Conservation (phyloP, 2,113 vertebrate genomes). For the Leucopternis melanops region DNA sequence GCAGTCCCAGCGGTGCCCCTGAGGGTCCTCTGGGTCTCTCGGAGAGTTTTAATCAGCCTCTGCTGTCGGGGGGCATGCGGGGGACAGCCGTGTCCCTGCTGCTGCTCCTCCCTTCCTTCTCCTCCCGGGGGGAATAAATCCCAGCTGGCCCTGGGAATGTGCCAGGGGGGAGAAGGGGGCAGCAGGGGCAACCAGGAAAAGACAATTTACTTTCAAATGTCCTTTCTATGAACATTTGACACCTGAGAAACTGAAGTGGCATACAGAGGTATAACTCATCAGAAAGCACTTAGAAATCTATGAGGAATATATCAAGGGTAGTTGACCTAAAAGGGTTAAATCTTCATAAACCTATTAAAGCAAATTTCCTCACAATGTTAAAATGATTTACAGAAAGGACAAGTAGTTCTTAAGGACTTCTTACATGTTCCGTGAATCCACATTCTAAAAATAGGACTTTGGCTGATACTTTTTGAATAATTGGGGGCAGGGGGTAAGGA, state of each 20-base stretch:
- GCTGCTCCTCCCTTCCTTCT: not conserved
- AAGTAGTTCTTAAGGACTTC: not conserved
- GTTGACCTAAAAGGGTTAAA: not conserved
- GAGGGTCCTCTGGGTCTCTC: not conserved
- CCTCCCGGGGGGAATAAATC: not conserved
- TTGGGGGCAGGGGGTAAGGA: not conserved
- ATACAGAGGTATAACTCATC: not conserved
- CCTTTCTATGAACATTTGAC: not conserved
- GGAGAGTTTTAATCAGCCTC: not conserved
- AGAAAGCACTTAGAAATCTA: not conserved
- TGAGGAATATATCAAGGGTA: not conserved
- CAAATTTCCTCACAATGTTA: not conserved
- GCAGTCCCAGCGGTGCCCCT: not conserved
- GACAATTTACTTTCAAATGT: not conserved
- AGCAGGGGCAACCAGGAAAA: not conserved
- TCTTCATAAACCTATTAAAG: not conserved
- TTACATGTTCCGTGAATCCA: not conserved
- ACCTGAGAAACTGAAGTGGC: not conserved
- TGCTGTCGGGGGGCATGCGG: not conserved
- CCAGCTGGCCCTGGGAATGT: not conserved
- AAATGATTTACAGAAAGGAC: not conserved
- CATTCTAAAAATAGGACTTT: not conserved
- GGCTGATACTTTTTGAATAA: not conserved
- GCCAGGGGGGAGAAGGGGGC: too few species aligned
- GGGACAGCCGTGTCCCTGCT: not conserved